These are phyloP conservation scores for Henricia sp. DNA, from an alignment of 53 echinoderm and acorn worm species.

Conservation along the genomic window DNA sequence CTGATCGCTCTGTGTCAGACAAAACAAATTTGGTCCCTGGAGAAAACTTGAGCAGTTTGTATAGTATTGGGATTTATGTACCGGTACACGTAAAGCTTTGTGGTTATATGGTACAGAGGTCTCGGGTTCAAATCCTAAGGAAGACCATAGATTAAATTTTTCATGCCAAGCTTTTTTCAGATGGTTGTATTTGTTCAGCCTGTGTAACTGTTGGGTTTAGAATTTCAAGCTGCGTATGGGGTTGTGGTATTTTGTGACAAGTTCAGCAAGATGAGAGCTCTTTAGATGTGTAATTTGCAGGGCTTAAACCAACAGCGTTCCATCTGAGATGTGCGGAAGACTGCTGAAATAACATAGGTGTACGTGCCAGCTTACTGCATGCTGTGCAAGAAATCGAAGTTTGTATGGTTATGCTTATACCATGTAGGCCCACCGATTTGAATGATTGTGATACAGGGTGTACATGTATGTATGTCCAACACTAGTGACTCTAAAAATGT, in stretches of 20 bases:
- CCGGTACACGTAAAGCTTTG: not conserved
- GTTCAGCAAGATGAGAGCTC: not conserved
- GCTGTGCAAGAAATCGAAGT: not conserved
- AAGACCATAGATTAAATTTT: not conserved
- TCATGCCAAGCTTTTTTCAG: not conserved
- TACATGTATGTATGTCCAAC: not conserved
- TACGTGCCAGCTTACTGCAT: not conserved
- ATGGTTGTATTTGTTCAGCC: not conserved
- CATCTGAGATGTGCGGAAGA: not conserved
- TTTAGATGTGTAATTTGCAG: not conserved
- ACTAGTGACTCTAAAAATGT: not conserved
- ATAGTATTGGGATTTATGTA: not conserved
- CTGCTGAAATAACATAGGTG: conserved; percentile 28
- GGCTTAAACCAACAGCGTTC: conserved; percentile 13
- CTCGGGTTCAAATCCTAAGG: not conserved
- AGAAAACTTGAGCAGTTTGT: not conserved
- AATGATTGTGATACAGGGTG: not conserved
- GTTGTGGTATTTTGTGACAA: not conserved
- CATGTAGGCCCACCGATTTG: not conserved
- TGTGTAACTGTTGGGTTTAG: not conserved
- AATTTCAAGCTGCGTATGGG: conserved; percentile 20
- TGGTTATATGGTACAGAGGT: not conserved
- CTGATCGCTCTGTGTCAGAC: no score
- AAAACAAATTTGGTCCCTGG: not conserved
- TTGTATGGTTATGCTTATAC: not conserved